Base-by-base conservation (phyloP, 2,113 vertebrate species). In the Meleagris gallopavo region DNA sequence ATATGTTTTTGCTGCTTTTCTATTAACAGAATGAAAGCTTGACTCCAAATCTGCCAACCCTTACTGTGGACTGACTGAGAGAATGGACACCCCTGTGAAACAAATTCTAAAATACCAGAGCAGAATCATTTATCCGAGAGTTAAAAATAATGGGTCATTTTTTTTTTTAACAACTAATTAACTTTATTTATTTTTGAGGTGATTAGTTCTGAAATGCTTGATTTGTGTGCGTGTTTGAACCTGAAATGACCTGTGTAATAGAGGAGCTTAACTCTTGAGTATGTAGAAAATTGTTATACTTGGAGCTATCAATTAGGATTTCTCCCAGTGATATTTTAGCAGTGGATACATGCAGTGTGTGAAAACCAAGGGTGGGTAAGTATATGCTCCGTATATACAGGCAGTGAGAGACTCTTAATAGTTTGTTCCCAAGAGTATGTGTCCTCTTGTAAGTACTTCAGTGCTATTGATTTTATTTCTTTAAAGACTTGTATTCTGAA, bases 401-500 rank as follows among this genome's bases (percentile, higher is more conserved):
- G 73, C 69, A 62, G 60, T 48, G 83, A 69, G 45, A 80, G 13
- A 74, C 50, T 89, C 30, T 71, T 80, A 90, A 73, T 57, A 92
- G 89, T 54, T 90, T 11, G 16, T 60, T 90, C 55, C n/a, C n/a
- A 50, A 45, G 73, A 50, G 14, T 0, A 0, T 58, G 38, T 80
- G 55, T 86, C 3, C 0, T 75, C 83, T 86, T 92, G 83, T 70
- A 94, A 90, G 46, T 55, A 38, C 65, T 93, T 40, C 80, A 80
- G 1, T 17, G 15, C 50, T 88, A 10, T 27, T 73, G 45, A 13
- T 30, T 90, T 88, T 90, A 60, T 71, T 92, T 94, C 83, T 89
- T 78, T 81, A 58, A 90, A 89, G 76, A 11, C 17, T 22, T 81
- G 18, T 86, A 73, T 88, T 94, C 83, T 81, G 69, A 60, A 84